Conservation (phyloP, 1,140 invertebrate species). For the Daktulosphaira vitifoliae region DNA sequence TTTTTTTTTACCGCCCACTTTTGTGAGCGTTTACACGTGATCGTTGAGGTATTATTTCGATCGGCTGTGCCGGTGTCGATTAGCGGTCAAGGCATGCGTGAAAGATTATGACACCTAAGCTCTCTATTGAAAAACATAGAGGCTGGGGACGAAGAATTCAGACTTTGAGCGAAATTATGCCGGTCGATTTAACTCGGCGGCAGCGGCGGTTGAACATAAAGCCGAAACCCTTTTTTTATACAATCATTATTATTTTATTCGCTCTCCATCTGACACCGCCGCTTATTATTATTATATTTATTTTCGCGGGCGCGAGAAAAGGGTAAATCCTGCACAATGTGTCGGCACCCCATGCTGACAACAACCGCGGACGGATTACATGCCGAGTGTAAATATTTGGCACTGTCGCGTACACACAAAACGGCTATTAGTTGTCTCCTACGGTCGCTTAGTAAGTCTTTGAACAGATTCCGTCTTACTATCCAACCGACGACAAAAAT, state of each 20-base stretch:
- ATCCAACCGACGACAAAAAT: too few relatives aligned
- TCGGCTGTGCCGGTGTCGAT: slow-evolving; percentile 8
- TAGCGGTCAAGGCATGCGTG: slow-evolving; percentile 33
- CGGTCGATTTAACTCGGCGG: slow-evolving; percentile 29
- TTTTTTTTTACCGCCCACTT: too few relatives aligned
- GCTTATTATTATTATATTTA: slow-evolving; percentile 16
- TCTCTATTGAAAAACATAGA: slow-evolving; percentile 22
- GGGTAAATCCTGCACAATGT: slow-evolving; percentile 12
- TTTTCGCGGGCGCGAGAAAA: slow-evolving; percentile 22
- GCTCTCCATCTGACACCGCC: not conserved
- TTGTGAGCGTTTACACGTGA: not conserved
- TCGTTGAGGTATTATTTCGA: slow-evolving; percentile 3
- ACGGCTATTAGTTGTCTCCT: not conserved
- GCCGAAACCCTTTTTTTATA: slow-evolving; percentile 16
- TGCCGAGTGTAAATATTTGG: slow-evolving; percentile 29
- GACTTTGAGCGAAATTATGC: slow-evolving; percentile 23
- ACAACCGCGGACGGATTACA: slow-evolving; percentile 22
- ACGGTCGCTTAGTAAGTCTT: too few relatives aligned
- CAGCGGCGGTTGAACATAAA: slow-evolving; percentile 13
- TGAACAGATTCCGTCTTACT: too few relatives aligned
- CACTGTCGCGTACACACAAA: not conserved
- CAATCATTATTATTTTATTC: not conserved
- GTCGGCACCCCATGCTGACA: not conserved
- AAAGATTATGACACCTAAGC: slow-evolving; percentile 33
- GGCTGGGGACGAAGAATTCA: slow-evolving; percentile 16